phyloP scores from a whole-genome alignment of 1,140 invertebrate species.

The Bradysia coprophila region DNA sequence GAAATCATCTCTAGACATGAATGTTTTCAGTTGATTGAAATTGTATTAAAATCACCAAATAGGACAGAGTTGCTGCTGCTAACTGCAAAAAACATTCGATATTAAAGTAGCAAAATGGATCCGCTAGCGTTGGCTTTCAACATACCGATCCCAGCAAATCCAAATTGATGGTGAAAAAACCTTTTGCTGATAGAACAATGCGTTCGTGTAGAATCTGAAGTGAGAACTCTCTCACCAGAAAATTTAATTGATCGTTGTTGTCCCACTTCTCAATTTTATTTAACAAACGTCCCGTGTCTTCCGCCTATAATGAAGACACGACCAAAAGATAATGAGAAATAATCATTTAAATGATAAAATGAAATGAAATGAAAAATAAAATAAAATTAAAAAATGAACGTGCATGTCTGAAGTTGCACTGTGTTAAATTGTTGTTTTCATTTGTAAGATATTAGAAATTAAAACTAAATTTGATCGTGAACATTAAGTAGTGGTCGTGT shows the following conservation, averaged over 20 bases:
- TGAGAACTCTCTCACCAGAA: background rate
- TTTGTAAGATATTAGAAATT: too few species aligned
- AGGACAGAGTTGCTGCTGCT: background rate
- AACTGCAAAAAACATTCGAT: too few species aligned
- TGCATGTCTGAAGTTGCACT: too few species aligned
- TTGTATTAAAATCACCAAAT: background rate
- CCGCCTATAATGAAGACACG: background rate
- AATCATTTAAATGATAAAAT: too few species aligned
- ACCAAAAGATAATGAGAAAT: too few species aligned
- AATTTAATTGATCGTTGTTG: conserved; percentile 1
- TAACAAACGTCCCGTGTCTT: background rate
- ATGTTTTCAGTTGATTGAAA: background rate
- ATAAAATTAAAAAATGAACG: too few species aligned
- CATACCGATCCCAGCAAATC: background rate
- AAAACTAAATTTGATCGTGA: too few species aligned
- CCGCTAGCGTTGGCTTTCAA: background rate
- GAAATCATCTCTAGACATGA: too few species aligned
- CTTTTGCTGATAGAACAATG: background rate
- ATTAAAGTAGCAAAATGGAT: too few species aligned
- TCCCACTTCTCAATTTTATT: conserved; percentile 3
- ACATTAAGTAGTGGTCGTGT: too few species aligned
- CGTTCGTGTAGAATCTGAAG: conserved; percentile 1
- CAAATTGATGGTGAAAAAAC: conserved; percentile 2
- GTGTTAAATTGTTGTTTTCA: too few species aligned
- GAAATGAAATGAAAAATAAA: too few species aligned